These are phyloP conservation scores for Ooceraea biroi DNA, from an alignment of 1,140 invertebrate species.

Conservation along the genomic window DNA sequence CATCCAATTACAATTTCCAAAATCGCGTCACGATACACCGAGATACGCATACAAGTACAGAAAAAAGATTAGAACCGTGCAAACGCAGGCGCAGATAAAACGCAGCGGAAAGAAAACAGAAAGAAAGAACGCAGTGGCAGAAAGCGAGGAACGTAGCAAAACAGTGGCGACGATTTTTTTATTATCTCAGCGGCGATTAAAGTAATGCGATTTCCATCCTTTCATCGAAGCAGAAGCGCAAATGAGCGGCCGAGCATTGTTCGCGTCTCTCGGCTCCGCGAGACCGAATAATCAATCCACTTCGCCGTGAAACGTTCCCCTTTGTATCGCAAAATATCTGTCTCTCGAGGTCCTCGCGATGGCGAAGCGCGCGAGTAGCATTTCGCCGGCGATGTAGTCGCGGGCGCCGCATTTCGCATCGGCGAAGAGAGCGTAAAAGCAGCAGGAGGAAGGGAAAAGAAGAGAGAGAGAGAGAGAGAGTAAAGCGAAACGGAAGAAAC, in stretches of 20 bases:
- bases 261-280: slow-evolving; percentile 43
- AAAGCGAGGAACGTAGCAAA: slow-evolving; percentile 49
- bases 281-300: slow-evolving; percentile 75
- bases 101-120: neutral
- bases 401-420: slow-evolving; percentile 61
- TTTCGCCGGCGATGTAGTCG: slow-evolving; percentile 66
- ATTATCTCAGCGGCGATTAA: slow-evolving; percentile 54
- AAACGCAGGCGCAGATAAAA: neutral
- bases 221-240: slow-evolving; percentile 46
- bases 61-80: slow-evolving; percentile 16
- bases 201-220: slow-evolving; percentile 63
- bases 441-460: neutral
- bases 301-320: slow-evolving; percentile 73
- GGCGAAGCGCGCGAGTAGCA: slow-evolving; percentile 64
- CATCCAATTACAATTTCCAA: neutral
- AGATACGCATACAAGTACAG: slow-evolving; percentile 10
- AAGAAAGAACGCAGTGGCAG: neutral
- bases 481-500: neutral
- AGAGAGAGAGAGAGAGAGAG: neutral
- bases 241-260: slow-evolving; percentile 57
- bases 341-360: slow-evolving; percentile 65
- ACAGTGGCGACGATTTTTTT: slow-evolving; percentile 58
- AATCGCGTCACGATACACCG: neutral
- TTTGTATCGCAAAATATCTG: slow-evolving; percentile 78
- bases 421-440: slow-evolving; percentile 65